These are phyloP conservation scores for Erebia ligea DNA, from an alignment of 2,888 invertebrate genomes.

Conservation along the genomic window DNA sequence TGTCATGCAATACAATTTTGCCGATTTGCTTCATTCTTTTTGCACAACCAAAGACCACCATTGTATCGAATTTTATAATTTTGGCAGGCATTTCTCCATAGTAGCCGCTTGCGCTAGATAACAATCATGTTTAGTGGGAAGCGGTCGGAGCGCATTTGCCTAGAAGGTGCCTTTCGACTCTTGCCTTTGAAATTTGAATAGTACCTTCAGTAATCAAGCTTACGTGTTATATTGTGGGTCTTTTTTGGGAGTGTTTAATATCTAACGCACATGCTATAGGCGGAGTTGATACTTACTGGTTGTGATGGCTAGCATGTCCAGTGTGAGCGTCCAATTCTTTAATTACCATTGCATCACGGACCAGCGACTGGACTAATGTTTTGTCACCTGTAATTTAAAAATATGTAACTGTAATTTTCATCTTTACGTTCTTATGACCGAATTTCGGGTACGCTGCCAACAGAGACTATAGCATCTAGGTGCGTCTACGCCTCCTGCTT, in stretches of 20 bases:
- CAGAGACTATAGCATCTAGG: too few relatives aligned
- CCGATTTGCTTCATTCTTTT: background rate
- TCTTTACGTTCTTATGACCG: too few relatives aligned
- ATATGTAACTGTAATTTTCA: background rate
- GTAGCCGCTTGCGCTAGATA: background rate
- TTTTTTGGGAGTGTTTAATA: constrained; percentile 35
- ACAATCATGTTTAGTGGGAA: background rate
- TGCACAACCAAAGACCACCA: background rate
- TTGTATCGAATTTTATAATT: background rate
- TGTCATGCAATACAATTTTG: constrained; percentile 32
- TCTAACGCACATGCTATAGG: constrained; percentile 57
- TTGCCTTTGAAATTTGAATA: background rate
- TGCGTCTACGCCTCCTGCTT: too few relatives aligned
- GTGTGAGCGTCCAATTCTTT: constrained; percentile 90
- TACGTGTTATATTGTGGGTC: background rate
- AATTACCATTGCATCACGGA: constrained; percentile 95
- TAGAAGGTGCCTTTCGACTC: background rate
- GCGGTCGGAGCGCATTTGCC: background rate
- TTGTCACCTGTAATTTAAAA: constrained; percentile 89
- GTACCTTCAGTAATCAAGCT: background rate
- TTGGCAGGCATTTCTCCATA: background rate
- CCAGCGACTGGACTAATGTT: constrained; percentile 93
- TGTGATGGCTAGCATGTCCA: constrained; percentile 87
- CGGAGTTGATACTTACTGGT: constrained; percentile 87
- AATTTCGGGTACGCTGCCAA: too few relatives aligned